Conservation (phyloP, 2,888 invertebrate species). For the Lamellibrachia columna region DNA sequence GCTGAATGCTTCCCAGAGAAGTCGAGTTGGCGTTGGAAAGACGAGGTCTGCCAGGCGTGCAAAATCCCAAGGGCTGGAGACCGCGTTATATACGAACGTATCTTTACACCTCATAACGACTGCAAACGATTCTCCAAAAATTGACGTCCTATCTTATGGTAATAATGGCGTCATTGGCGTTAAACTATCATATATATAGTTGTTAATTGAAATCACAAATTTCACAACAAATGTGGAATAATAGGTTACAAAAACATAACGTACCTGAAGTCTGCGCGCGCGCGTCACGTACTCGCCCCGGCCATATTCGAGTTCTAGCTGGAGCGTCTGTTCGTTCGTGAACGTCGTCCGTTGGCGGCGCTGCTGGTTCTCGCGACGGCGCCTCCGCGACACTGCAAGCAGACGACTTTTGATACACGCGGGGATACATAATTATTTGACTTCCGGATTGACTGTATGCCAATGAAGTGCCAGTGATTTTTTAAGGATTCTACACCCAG, state of each 20-base stretch:
- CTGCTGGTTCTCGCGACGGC: constrained; percentile 12
- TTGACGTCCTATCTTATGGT: no score
- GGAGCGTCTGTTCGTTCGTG: neutral
- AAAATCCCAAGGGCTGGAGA: no score
- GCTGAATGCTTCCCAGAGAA: no score
- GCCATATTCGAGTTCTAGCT: neutral
- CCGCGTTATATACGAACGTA: no score
- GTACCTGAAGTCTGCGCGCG: neutral
- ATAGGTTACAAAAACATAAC: neutral
- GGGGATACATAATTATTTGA: neutral
- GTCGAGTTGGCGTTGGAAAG: no score
- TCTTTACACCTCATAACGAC: no score
- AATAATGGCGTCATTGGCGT: no score
- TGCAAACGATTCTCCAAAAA: no score
- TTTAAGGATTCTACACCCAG: neutral
- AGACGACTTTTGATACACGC: neutral
- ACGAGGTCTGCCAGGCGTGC: no score
- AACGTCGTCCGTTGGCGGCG: neutral
- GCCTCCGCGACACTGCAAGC: neutral
- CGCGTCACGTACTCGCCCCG: neutral
- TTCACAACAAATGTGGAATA: neutral
- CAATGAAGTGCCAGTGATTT: neutral
- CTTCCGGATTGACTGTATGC: neutral
- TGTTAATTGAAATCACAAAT: neutral
- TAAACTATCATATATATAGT: no score